These are phyloP conservation scores for Ooceraea biroi DNA, from an alignment of 1,140 invertebrate genomes.

Conservation along the genomic window DNA sequence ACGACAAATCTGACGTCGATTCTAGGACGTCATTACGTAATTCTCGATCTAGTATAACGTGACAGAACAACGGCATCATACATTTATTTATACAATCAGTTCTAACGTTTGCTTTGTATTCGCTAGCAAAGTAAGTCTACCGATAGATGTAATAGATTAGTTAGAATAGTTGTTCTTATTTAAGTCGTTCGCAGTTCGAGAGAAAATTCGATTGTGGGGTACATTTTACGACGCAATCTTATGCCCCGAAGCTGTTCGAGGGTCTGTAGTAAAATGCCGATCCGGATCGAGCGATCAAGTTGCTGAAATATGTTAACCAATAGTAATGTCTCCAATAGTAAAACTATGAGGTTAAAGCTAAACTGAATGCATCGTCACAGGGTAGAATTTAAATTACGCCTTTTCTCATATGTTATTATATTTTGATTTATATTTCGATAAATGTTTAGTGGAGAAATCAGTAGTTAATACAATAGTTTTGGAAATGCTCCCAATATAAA, in stretches of 20 bases:
- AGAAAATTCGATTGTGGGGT: neutral
- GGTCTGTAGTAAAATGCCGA: conserved; percentile 12
- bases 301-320: conserved; percentile 32
- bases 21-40: conserved; percentile 61
- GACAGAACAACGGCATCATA: conserved; percentile 16
- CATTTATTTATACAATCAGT: conserved; percentile 28
- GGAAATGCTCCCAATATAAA: too few species aligned
- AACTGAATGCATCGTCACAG: conserved; percentile 19
- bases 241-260: neutral
- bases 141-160: neutral
- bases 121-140: conserved; percentile 1
- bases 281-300: neutral
- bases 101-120: conserved; percentile 15
- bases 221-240: conserved; percentile 1
- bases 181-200: neutral
- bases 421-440: neutral
- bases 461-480: neutral
- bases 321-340: conserved; percentile 10
- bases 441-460: neutral
- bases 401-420: neutral
- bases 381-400: conserved; percentile 12
- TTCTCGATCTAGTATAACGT: conserved; percentile 37
- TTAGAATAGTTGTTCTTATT: neutral
- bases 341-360: conserved; percentile 33
- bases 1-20: conserved; percentile 68